Conservation (phyloP, 1,140 invertebrate genomes). For the Solenopsis fugax region DNA sequence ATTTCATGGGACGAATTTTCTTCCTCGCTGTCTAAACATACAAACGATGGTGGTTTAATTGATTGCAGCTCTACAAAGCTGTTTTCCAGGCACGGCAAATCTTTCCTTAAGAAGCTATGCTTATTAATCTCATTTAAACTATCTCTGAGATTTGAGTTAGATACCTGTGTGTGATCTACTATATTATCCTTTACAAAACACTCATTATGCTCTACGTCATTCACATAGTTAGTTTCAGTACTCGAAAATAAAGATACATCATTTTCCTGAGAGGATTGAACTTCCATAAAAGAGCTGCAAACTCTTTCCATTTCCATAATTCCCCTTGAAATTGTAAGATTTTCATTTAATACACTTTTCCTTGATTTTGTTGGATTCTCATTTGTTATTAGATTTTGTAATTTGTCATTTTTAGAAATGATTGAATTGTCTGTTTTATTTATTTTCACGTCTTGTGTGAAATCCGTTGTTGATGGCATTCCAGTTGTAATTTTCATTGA, state of each 20-base stretch:
- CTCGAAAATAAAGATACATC: neutral
- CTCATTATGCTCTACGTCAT: neutral
- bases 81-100: neutral
- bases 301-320: neutral
- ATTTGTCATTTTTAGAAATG: neutral
- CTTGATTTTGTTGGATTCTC: neutral
- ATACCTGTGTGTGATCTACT: neutral
- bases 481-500: constrained; percentile 67
- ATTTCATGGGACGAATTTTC: neutral
- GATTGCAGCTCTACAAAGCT: constrained; percentile 21
- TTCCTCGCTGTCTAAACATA: constrained; percentile 36
- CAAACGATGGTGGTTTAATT: constrained; percentile 64
- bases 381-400: neutral
- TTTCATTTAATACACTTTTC: neutral
- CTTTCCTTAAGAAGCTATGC: constrained; percentile 24
- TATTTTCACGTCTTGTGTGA: neutral
- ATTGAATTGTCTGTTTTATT: constrained; percentile 13
- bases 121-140: constrained; percentile 8
- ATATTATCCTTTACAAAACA: neutral
- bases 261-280: neutral
- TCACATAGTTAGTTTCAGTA: neutral
- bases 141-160: neutral
- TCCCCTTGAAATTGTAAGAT: constrained; percentile 9
- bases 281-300: neutral
- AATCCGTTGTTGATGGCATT: neutral